A percentile compares a stretch with the other conserved stretches of the same genome.
Conservation (phyloP, 2,113 vertebrate genomes). For the Plecotus auritus region DNA sequence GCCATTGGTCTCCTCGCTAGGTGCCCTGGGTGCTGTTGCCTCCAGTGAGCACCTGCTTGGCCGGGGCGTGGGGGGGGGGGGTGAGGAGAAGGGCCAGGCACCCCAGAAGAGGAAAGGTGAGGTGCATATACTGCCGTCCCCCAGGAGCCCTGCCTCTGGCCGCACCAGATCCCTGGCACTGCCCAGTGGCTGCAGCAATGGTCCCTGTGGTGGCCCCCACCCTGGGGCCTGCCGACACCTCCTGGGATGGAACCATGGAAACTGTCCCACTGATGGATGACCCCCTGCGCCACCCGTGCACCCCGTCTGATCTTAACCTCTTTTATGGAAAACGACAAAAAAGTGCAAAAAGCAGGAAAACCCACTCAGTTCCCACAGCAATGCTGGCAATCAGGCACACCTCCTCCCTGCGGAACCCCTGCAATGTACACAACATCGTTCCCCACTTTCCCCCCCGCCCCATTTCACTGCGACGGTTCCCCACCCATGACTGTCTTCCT, state of each 20-base stretch:
- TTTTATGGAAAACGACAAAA: neutral
- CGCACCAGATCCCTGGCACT: neutral
- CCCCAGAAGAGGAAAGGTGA: neutral
- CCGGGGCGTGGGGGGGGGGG: no score
- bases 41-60: neutral
- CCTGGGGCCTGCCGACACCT: no score
- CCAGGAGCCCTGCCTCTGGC: neutral
- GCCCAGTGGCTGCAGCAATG: neutral
- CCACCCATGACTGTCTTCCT: no score
- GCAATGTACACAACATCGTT: neutral
- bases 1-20: neutral
- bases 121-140: neutral
- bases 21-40: neutral
- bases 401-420: neutral
- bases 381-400: neutral
- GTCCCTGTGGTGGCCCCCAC: neutral
- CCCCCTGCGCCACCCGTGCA: fast-evolving
- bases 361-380: neutral
- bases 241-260: neutral
- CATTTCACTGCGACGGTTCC: neutral
- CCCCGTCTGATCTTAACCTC: neutral
- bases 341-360: neutral
- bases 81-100: no score
- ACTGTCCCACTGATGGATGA: neutral
- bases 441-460: neutral